Evolutionary conservation across 2,113 vertebrate genomes (phyloP), one percentile per base, ranked within the genome.

Genomic region (Seriola quinqueradiata): DNA sequence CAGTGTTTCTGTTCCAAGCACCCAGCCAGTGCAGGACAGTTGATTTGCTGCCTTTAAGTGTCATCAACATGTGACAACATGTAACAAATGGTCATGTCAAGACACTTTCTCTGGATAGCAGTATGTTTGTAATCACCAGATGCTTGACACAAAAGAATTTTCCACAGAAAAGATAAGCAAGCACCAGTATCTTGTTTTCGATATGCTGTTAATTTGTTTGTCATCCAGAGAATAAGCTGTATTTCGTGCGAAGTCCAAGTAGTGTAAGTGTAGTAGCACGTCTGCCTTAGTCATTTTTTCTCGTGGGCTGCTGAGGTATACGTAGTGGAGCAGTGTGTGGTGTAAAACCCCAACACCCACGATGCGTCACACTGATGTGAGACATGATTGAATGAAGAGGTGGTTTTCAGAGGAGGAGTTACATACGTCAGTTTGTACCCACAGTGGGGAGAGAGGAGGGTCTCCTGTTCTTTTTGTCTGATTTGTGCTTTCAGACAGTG

Each of bases 381-480:
- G 75, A 50, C 75, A 63, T 71, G 84, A 75, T 13, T 81, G 80
- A 79, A 36, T 71, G 65, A 72, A 50, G 65, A 75, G 67, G 54
- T 67, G 52, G 64, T 61, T 77, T 65, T 54, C 32, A 69, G 63
- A 90, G 75, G 86, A 81, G 28, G 70, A 77, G 84, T 71, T 14
- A 44, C 66, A 72, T 70, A 68, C 81, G 73, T 93, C 87, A 85
- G 28, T 78, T 28, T 71, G 59, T 87, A 79, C 48, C 87, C 82
- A 81, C 79, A 72, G 81, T 63, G 55, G 25, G 46, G 75, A 59
- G 67, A 40, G 82, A 79, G 79, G 83, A 87, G 86, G 66, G 69
- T 85, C 83, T 68, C 76, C 63, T 73, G 52, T 71, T 71, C 72
- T 79, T 82, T 85, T 77, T 86, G 73, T 84, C 68, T 79, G 69